Percentiles rank a stretch among this genome's conserved stretches.
These are phyloP conservation scores for Probaryconus sp. DNA, from an alignment of 1,140 invertebrate species.

Conservation along the genomic window DNA sequence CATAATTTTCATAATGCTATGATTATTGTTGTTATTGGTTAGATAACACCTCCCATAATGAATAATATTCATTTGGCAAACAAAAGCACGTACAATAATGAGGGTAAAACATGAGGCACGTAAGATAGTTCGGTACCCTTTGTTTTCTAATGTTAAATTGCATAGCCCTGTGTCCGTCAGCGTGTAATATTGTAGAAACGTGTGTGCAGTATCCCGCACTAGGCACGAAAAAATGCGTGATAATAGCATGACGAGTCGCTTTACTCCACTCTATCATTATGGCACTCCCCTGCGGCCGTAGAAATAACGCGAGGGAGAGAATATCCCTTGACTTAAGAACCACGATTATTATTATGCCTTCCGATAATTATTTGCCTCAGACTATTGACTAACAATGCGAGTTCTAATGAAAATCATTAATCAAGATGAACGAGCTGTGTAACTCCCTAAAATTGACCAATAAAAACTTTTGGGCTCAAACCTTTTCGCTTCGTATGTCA, in stretches of 20 bases:
- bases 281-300: conserved; percentile 32
- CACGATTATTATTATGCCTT: conserved; percentile 36
- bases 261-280: conserved; percentile 52
- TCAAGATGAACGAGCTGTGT: conserved; percentile 39
- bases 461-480: too few species aligned
- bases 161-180: conserved; percentile 23
- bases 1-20: too few species aligned
- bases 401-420: conserved; percentile 39
- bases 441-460: conserved; percentile 2
- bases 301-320: conserved; percentile 21
- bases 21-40: too few species aligned
- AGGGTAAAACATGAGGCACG: conserved; percentile 6
- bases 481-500: too few species aligned
- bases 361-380: conserved; percentile 38
- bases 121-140: conserved; percentile 15
- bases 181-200: conserved; percentile 36
- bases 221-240: conserved; percentile 40
- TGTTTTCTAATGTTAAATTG: conserved; percentile 36
- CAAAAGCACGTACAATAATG: too few species aligned
- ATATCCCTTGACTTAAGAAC: conserved; percentile 37
- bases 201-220: conserved; percentile 18
- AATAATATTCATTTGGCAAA: too few species aligned
- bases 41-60: too few species aligned
- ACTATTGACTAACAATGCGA: conserved; percentile 22
- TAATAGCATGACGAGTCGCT: conserved; percentile 53